Evolutionary conservation across 2,888 invertebrate genomes (phyloP), one percentile per base, ranked within the genome.

Genomic region (Diadromus collaris): DNA sequence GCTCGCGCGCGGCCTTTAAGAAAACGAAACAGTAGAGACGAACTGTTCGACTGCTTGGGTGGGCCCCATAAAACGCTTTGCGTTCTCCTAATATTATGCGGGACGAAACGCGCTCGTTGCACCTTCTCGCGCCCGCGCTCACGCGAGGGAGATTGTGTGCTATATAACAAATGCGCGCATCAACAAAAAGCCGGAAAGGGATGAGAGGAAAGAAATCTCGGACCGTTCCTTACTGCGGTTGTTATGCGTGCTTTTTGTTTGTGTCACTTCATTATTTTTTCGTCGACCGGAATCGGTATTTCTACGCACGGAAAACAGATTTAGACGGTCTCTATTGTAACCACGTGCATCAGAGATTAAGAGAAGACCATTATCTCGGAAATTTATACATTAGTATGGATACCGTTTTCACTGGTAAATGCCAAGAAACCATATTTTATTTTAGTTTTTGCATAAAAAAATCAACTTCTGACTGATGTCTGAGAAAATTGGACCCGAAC

Each of bases 11-110:
- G 46, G n/a, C n/a, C 46, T 77, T 80, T 77, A 60, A 74, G 73
- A 73, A 78, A 73, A 64, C 74, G 75, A 75, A 76, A 72, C 72
- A 16, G 65, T 21, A 67, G 65, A 80, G 67, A 77, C 74, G 70
- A 76, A 78, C 64, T 73, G 79, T 77, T 77, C 65, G 65, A 77
- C 80, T 80, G 65, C 86, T 85, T 89, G 88, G 89, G 89, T 89
- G 89, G 89, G 83, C 81, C 85, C 83, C 81, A 82, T 86, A 85
- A 88, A 85, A 85, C 84, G 83, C 83, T 82, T 86, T 86, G 82
- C 84, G 83, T 74, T 80, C 86, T 85, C 86, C 85, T 86, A 87
- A 88, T 86, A 85, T 89, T 89, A 88, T 89, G 87, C 88, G 84
- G 86, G 82, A 78, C 86, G 80, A 79, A 84, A 86, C 83, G 81